Base-by-base conservation (phyloP, 1,140 invertebrate species). In the Leptinotarsa defecta region DNA sequence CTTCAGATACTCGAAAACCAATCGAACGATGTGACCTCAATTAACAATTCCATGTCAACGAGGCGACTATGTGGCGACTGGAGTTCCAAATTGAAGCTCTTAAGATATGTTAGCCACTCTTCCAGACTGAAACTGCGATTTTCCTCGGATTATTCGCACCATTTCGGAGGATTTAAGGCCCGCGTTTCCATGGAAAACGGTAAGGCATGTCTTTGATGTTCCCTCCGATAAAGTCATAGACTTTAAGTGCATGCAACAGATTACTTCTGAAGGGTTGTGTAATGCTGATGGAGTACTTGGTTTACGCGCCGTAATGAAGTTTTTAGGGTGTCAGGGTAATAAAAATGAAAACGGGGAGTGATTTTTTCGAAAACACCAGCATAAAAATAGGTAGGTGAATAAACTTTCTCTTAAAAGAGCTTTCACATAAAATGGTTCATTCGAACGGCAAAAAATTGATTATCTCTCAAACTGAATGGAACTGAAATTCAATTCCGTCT, bases 51-150 rank as follows among this genome's bases (percentile, higher is more conserved):
- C 2, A 73, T 19, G 17, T 68, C 71, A 48, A 75, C 78, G 62
- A 83, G 88, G 48, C 85, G 90, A 8, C 84, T 91, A 4, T 95
- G 93, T 83, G 93, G 93, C 2, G 91, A 94, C 82, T 93, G 92
- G 91, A 92, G 89, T 77, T 87, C 89, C 13, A 90, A 91, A 80
- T 85, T 94, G 15, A 95, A 94, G 84, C 86, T 94, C 17, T 85
- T 94, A 4, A 88, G 91, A 2, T 89, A 91, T 84, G 88, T 89
- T 48, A 90, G 89, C 17, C 82, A 82, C 1, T 85, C 86, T 0
- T 88, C 89, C 43, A 82, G 84, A 19, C 79, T 94, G 8, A 85
- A 87, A n/a, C 82, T 94, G 62, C 86, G 87, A 61, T 94, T 94
- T 82, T 84, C 87, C 17, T 90, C 92, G 0, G 93, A 95, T 84